A percentile compares a stretch with the other conserved stretches of the same genome.
Conservation (phyloP, 1,140 invertebrate genomes). For the Brachionus angularis region DNA sequence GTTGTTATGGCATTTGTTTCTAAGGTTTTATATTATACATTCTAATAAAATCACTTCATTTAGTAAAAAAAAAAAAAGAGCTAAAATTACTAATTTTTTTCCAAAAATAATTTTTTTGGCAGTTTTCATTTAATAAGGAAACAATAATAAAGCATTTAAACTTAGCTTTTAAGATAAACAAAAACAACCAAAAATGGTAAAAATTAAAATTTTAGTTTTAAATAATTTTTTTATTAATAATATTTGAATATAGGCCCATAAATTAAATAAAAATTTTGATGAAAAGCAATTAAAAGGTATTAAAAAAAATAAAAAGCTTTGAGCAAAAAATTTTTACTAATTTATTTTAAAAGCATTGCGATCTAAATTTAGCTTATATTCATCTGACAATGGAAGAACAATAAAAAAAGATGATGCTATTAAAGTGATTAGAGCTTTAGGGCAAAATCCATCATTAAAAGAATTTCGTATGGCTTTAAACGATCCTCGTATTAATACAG, state of each 20-base stretch:
- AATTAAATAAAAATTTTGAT: neutral
- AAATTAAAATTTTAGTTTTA: slow-evolving; percentile 10
- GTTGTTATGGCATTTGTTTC: slow-evolving; percentile 31
- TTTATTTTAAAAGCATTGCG: neutral
- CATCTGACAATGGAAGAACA: neutral
- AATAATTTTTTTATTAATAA: neutral
- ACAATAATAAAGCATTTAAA: no score
- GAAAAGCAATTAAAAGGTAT: neutral
- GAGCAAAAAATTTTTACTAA: neutral
- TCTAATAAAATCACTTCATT: no score
- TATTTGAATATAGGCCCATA: neutral
- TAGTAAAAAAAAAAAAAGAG: neutral
- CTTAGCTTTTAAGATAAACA: no score
- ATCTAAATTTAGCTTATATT: neutral
- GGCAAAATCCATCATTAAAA: slow-evolving; percentile 29
- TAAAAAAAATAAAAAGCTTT: neutral
- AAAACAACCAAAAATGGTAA: neutral
- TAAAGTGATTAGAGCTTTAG: slow-evolving; percentile 18
- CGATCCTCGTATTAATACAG: neutral
- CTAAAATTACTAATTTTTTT: neutral
- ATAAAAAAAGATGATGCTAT: slow-evolving; percentile 25
- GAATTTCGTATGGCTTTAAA: neutral
- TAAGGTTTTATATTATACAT: neutral
- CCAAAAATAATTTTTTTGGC: neutral
- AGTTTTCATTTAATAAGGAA: no score